Conservation (phyloP, 1,140 invertebrate genomes). For the Heliconius hewitsoni region DNA sequence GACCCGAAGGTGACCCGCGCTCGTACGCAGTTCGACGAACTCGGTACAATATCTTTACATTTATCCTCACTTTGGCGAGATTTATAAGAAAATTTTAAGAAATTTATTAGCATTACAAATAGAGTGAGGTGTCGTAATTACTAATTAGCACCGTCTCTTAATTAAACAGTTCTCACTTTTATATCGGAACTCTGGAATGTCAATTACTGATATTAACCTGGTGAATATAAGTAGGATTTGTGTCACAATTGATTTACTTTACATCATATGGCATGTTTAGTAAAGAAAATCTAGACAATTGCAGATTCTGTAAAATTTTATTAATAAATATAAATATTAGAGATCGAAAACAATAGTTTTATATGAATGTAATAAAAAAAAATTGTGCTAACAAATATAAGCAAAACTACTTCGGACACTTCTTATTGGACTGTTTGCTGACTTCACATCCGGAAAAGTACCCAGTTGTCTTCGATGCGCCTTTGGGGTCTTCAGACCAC, state of each 20-base stretch:
- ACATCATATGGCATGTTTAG: background rate
- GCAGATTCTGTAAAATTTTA: too few relatives aligned
- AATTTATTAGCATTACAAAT: background rate
- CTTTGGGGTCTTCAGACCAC: too few relatives aligned
- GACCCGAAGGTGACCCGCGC: conserved; percentile 70
- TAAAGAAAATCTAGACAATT: background rate
- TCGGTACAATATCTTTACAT: conserved; percentile 47
- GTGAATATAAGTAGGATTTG: background rate
- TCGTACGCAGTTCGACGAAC: conserved; percentile 66
- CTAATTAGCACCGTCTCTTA: background rate
- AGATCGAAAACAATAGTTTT: too few relatives aligned
- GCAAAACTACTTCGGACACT: too few relatives aligned
- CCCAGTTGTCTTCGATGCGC: too few relatives aligned
- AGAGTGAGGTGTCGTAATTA: background rate
- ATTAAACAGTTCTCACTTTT: background rate
- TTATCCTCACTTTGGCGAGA: conserved; percentile 34
- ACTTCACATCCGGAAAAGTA: too few relatives aligned
- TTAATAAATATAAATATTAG: too few relatives aligned
- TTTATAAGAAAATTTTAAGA: conserved; percentile 26
- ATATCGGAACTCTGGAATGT: background rate
- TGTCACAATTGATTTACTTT: background rate
- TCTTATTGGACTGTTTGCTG: too few relatives aligned
- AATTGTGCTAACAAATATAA: too few relatives aligned
- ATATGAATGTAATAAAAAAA: too few relatives aligned
- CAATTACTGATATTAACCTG: background rate